A percentile compares a stretch with the other conserved stretches of the same genome.
phyloP scores from a whole-genome alignment of 1,140 invertebrate genomes.

The Zaprionus davidi region DNA sequence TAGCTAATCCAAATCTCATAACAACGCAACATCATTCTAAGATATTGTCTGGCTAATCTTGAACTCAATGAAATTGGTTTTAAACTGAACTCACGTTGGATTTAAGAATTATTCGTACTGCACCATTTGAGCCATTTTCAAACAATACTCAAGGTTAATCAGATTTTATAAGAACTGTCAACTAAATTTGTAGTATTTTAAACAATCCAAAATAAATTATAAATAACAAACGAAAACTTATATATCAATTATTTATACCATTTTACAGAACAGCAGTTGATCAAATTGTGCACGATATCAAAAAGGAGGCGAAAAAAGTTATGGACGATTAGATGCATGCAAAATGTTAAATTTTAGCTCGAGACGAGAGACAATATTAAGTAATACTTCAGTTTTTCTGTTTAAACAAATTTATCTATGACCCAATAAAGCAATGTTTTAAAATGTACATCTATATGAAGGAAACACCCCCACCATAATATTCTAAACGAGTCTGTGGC shows the following conservation, averaged over 20 bases:
- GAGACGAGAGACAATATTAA: conserved; percentile 19
- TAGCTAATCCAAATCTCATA: too few relatives aligned
- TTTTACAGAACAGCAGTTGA: conserved; percentile 64
- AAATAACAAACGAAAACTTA: background rate
- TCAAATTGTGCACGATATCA: conserved; percentile 70
- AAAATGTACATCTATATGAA: conserved; percentile 84
- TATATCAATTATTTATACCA: conserved; percentile 8
- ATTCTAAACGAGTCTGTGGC: conserved; percentile 94
- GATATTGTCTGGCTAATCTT: conserved; percentile 8
- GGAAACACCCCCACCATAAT: conserved; percentile 93
- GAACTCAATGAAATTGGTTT: background rate
- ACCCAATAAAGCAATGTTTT: conserved; percentile 57
- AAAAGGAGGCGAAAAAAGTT: conserved; percentile 73
- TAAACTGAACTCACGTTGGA: background rate
- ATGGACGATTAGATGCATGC: conserved; percentile 59
- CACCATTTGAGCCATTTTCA: background rate
- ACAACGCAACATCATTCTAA: background rate
- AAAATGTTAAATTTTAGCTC: background rate
- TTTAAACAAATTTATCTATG: conserved; percentile 62
- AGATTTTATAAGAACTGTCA: background rate
- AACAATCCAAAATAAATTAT: background rate
- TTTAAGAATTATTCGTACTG: background rate
- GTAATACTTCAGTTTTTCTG: conserved; percentile 16
- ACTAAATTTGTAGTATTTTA: background rate
- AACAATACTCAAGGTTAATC: background rate